Conservation (phyloP, 1,140 invertebrate genomes). For the Argopecten irradians region DNA sequence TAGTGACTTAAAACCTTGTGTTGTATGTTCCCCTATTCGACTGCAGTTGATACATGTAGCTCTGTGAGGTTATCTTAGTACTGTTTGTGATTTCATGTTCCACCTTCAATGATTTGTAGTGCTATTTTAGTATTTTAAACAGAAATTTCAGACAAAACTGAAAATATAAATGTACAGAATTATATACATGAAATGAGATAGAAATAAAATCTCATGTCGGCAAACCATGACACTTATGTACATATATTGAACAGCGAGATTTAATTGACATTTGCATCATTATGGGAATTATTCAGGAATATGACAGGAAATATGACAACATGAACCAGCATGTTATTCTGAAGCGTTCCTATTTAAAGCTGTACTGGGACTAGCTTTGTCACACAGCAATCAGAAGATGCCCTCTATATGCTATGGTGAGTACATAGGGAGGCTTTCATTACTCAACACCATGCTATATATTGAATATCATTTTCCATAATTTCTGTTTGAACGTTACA, state of each 20-base stretch:
- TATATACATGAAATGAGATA: slow-evolving; percentile 23
- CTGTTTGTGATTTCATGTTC: background rate
- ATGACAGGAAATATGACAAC: background rate
- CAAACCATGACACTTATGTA: background rate
- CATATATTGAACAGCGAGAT: background rate
- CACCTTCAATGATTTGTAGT: background rate
- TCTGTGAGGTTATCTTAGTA: background rate
- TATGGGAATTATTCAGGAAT: background rate
- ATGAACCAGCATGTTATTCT: background rate
- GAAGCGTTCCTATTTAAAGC: background rate
- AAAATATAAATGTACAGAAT: slow-evolving; percentile 17
- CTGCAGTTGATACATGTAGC: too few relatives aligned
- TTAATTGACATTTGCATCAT: background rate
- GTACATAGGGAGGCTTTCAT: background rate
- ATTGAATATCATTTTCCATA: background rate
- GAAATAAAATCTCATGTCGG: background rate
- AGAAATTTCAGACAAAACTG: background rate
- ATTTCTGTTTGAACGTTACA: background rate
- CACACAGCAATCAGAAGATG: background rate
- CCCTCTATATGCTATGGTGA: background rate
- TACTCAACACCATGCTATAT: background rate
- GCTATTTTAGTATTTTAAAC: background rate
- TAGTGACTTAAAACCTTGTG: background rate
- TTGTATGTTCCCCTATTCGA: background rate
- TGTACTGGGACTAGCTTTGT: background rate